These are phyloP conservation scores for Epinephelus cyanopodus DNA, from an alignment of 2,113 vertebrate genomes.

Conservation along the genomic window DNA sequence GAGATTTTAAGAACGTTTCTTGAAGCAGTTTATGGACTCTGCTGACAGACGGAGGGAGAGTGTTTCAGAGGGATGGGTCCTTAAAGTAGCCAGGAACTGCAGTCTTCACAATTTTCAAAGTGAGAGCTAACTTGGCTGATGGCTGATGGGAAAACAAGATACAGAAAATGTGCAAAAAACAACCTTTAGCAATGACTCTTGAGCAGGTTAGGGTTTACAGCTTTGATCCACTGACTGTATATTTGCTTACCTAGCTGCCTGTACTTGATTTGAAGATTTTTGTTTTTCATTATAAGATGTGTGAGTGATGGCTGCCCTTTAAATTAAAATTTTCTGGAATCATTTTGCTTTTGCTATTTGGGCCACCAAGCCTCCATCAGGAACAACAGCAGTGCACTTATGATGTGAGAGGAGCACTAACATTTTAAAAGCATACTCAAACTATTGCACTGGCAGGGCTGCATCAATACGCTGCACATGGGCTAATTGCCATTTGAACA, in stretches of 20 bases:
- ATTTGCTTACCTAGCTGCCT: neutral
- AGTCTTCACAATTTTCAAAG: neutral
- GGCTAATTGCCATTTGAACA: slow-evolving; percentile 32
- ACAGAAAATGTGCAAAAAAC: neutral
- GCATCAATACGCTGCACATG: slow-evolving; percentile 20
- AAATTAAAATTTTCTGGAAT: neutral
- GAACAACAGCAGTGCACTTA: neutral
- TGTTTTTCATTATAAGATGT: neutral
- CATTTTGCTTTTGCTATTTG: neutral
- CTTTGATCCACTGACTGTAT: neutral
- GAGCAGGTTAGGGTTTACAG: neutral
- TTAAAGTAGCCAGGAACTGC: too few relatives aligned
- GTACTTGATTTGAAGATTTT: neutral
- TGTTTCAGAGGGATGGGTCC: too few relatives aligned
- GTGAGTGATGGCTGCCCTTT: neutral
- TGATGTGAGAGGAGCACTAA: neutral
- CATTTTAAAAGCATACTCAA: neutral
- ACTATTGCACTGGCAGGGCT: slow-evolving; percentile 9
- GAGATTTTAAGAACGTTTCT: too few relatives aligned
- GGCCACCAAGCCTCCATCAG: too few relatives aligned
- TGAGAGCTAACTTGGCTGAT: neutral
- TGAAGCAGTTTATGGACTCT: too few relatives aligned
- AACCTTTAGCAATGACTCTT: neutral
- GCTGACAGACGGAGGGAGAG: too few relatives aligned
- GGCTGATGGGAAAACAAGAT: neutral